Percentiles rank a stretch among this genome's conserved stretches.
Conservation (phyloP, 2,797 vertebrate genomes). For the Siniperca scherzeri region DNA sequence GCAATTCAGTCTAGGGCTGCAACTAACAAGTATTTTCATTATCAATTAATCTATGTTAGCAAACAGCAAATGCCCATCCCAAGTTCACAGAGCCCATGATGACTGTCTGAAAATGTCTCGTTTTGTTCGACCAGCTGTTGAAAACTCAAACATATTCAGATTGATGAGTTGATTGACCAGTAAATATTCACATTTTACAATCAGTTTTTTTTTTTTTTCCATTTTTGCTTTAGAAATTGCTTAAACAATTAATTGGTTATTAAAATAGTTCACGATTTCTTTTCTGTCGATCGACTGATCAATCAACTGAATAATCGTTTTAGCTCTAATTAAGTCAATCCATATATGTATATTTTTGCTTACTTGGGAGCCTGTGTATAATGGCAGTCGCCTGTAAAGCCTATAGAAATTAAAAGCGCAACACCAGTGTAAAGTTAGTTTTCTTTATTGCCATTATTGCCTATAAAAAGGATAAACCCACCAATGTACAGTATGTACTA, state of each 20-base stretch:
- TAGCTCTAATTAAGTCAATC: neutral
- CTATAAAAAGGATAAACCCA: constrained; percentile 5
- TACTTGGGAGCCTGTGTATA: neutral
- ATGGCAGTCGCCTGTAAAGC: neutral
- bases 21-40: neutral
- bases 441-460: neutral
- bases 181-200: neutral
- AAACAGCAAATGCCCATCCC: neutral
- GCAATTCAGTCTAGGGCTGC: neutral
- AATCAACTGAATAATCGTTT: neutral
- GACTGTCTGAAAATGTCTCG: neutral
- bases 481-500: neutral
- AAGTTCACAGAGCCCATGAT: neutral
- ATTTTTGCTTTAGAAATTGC: neutral
- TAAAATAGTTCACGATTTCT: neutral
- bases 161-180: no score
- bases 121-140: neutral
- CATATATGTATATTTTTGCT: neutral
- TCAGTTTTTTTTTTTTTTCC: neutral
- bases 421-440: neutral
- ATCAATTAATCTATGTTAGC: neutral
- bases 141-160: neutral
- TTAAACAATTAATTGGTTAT: neutral
- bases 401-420: neutral
- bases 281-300: neutral